A percentile compares a stretch with the other conserved stretches of the same genome.
phyloP scores from a whole-genome alignment of 2,888 invertebrate species.

The Apotomis capreana region DNA sequence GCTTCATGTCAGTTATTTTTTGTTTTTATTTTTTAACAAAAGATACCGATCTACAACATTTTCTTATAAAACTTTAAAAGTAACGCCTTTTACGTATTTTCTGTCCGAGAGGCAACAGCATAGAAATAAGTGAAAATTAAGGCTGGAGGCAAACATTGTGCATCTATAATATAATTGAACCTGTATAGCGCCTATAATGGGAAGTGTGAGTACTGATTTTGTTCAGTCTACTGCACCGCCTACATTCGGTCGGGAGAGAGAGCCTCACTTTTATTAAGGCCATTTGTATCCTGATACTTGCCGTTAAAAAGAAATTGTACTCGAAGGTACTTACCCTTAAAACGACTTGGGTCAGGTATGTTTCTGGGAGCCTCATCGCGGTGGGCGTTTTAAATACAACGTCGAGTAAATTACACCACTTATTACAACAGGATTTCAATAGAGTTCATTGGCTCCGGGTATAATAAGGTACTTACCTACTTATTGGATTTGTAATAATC shows the following conservation, averaged over 20 bases:
- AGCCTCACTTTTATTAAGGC: slow-evolving; percentile 50
- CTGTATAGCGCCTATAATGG: no score
- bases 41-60: no score
- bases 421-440: not conserved
- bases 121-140: no score
- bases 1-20: no score
- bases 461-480: no score
- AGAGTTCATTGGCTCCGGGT: not conserved
- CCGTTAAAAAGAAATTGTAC: slow-evolving; percentile 34
- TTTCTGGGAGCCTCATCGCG: not conserved
- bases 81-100: no score
- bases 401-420: not conserved
- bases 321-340: slow-evolving; percentile 21
- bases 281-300: slow-evolving; percentile 52
- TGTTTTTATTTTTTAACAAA: no score
- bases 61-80: no score
- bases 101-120: no score
- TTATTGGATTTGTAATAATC: no score
- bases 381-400: not conserved
- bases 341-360: slow-evolving; percentile 27
- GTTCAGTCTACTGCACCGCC: not conserved
- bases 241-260: slow-evolving; percentile 47
- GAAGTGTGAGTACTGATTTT: not conserved
- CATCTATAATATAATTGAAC: no score
- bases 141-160: not conserved